A percentile compares a stretch with the other conserved stretches of the same genome.
phyloP scores from a whole-genome alignment of 2,113 vertebrate species.

The Vicugna pacos region DNA sequence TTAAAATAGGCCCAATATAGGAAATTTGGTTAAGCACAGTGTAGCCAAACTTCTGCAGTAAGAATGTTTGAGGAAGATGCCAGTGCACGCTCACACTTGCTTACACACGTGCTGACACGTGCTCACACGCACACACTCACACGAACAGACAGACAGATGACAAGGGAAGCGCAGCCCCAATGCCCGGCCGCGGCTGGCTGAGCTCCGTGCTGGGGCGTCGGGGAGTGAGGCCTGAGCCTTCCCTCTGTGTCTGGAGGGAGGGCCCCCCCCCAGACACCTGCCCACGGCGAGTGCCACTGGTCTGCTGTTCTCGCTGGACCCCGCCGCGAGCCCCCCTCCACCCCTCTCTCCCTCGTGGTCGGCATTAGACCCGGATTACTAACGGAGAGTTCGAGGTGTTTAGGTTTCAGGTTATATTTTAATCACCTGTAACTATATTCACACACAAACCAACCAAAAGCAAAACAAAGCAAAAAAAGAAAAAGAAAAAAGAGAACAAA shows the following conservation, averaged over 20 bases:
- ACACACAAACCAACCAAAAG: not conserved
- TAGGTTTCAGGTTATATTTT: not conserved
- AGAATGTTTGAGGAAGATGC: not conserved
- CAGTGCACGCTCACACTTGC: too few species aligned
- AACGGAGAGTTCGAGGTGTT: too few species aligned
- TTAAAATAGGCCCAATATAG: not conserved
- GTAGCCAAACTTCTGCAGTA: not conserved
- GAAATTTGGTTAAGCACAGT: not conserved
- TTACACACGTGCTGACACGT: too few species aligned
- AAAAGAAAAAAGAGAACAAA: too few species aligned
- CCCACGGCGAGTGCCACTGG: fast-evolving
- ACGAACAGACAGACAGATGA: fast-evolving
- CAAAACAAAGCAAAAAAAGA: not conserved
- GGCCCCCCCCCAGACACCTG: not conserved
- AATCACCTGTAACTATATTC: not conserved
- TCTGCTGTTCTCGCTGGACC: fast-evolving
- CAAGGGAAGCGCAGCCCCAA: fast-evolving
- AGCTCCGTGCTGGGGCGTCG: too few species aligned
- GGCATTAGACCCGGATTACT: not conserved
- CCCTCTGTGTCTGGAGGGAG: not conserved
- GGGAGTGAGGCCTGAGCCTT: not conserved
- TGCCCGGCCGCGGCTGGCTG: fast-evolving
- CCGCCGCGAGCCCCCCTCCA: not conserved
- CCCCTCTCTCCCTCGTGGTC: not conserved
- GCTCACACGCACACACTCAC: too few species aligned